Conservation (phyloP, 2,113 vertebrate species). For the Vicugna pacos region DNA sequence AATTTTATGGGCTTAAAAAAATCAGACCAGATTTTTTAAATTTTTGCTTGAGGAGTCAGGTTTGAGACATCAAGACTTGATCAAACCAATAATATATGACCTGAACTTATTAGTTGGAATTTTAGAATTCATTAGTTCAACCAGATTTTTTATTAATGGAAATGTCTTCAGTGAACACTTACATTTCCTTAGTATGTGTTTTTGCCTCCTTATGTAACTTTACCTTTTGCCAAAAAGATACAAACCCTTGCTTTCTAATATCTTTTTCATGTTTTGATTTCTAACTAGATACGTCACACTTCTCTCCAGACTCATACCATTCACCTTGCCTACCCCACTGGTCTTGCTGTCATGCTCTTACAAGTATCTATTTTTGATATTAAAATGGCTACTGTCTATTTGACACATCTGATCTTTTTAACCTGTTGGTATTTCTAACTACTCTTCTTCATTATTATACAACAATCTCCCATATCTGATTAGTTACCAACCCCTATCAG, state of each 20-base stretch:
- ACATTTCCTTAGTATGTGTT: background rate
- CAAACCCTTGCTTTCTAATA: background rate
- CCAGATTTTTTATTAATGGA: background rate
- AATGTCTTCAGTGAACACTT: background rate
- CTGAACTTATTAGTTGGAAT: background rate
- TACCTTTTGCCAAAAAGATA: background rate
- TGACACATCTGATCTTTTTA: background rate
- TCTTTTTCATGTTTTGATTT: background rate
- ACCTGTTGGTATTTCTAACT: background rate
- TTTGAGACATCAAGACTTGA: background rate
- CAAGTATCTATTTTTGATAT: background rate
- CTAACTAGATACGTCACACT: background rate
- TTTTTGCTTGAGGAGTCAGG: background rate
- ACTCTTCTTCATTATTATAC: background rate
- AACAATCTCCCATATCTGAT: background rate
- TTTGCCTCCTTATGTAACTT: background rate
- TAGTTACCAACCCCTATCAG: background rate
- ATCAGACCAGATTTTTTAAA: background rate
- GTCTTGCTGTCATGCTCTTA: background rate
- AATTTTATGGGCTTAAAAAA: background rate
- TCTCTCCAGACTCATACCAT: background rate
- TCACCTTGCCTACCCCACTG: background rate
- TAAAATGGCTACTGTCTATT: background rate
- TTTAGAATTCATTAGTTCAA: background rate
- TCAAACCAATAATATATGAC: background rate